phyloP scores from a whole-genome alignment of 2,113 vertebrate species.

The Laticauda colubrina region DNA sequence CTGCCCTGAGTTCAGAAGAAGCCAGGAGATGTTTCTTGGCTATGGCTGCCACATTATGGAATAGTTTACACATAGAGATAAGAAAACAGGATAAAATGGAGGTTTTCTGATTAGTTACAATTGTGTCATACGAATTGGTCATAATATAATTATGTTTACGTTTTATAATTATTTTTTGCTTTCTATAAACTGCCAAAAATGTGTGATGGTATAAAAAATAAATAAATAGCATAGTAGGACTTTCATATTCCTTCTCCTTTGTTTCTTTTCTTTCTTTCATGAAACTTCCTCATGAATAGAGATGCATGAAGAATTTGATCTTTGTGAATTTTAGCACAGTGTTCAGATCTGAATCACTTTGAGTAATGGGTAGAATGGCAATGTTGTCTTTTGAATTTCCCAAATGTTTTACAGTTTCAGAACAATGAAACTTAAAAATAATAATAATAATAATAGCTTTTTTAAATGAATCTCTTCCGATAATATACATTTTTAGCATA shows the following conservation, averaged over 20 bases:
- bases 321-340: not conserved
- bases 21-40: not conserved
- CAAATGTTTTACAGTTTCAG: not conserved
- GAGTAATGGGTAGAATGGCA: not conserved
- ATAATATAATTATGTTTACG: not conserved
- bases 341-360: not conserved
- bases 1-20: not conserved
- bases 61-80: not conserved
- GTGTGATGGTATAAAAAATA: not conserved
- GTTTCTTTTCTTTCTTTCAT: slow-evolving; percentile 17
- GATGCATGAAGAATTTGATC: not conserved
- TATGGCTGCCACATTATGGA: not conserved
- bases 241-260: not conserved
- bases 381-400: not conserved
- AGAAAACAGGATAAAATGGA: not conserved
- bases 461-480: not conserved
- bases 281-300: slow-evolving; percentile 20
- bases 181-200: not conserved
- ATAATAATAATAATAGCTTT: not conserved
- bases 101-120: not conserved
- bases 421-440: not conserved
- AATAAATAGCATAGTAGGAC: not conserved
- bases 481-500: not conserved
- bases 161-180: not conserved
- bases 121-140: not conserved